Percentiles rank a stretch among this genome's conserved stretches.
Evolutionary conservation across 2,113 vertebrate species (phyloP).

Genomic region (Mesitornis unicolor): DNA sequence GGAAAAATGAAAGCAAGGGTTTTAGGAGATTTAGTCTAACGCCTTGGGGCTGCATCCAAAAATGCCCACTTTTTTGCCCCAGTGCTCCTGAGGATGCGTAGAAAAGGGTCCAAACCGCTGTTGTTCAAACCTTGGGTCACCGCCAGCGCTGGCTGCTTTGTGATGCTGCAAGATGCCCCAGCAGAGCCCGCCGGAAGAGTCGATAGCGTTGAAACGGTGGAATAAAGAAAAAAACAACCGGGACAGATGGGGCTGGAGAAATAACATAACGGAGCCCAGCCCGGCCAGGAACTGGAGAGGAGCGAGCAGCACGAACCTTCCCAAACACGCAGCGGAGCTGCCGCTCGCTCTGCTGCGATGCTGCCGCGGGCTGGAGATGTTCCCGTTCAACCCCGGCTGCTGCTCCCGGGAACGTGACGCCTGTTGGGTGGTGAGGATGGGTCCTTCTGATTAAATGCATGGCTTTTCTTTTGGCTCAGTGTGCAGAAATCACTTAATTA

Average conservation of each 20-base stretch:
- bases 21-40: not conserved
- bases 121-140: not conserved
- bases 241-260: slow-evolving; percentile 41
- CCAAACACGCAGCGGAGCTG: rapidly evolving
- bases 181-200: not conserved
- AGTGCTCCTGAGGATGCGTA: rapidly evolving
- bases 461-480: rapidly evolving
- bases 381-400: not conserved
- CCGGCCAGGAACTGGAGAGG: not conserved
- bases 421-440: not conserved
- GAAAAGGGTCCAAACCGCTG: rapidly evolving
- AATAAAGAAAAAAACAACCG: not conserved
- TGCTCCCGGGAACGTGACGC: not conserved
- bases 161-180: rapidly evolving
- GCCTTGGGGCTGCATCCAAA: rapidly evolving
- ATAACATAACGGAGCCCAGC: not conserved
- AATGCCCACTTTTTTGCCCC: rapidly evolving
- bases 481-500: not conserved
- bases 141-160: rapidly evolving
- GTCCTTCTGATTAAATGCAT: too few relatives aligned
- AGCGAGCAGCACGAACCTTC: rapidly evolving
- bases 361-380: rapidly evolving
- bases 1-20: not conserved
- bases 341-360: not conserved
- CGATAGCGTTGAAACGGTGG: rapidly evolving